These are phyloP conservation scores for Malaclemys terrapin DNA, from an alignment of 2,113 vertebrate species.

Conservation along the genomic window DNA sequence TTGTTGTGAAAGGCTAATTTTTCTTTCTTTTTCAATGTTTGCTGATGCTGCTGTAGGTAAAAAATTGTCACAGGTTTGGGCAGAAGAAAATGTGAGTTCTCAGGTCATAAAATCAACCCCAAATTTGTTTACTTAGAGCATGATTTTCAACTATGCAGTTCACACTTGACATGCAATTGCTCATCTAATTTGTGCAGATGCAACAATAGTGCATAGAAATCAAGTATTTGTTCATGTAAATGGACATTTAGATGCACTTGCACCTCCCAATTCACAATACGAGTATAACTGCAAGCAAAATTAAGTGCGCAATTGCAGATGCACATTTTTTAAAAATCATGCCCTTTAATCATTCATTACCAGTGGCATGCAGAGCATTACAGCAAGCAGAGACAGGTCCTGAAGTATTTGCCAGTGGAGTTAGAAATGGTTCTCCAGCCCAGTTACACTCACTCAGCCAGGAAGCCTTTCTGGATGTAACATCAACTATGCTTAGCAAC, in stretches of 20 bases:
- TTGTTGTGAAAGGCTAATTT: not conserved
- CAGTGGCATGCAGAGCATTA: not conserved
- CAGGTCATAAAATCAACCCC: not conserved
- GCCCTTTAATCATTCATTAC: not conserved
- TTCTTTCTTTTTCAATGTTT: not conserved
- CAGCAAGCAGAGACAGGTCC: rapidly evolving
- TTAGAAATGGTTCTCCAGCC: not conserved
- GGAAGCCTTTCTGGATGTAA: not conserved
- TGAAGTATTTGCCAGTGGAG: not conserved
- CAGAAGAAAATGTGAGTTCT: not conserved
- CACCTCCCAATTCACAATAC: not conserved
- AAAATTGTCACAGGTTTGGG: conserved; percentile 16
- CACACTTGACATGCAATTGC: not conserved
- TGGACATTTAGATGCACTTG: not conserved
- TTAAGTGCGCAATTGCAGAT: not conserved
- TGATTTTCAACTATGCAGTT: conserved; percentile 13
- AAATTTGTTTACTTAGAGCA: not conserved
- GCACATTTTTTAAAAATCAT: not conserved
- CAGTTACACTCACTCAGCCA: not conserved
- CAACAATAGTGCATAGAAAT: not conserved
- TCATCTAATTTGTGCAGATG: not conserved
- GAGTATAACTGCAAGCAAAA: not conserved
- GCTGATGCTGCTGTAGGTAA: not conserved
- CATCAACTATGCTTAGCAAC: not conserved
- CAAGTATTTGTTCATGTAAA: not conserved